These are phyloP conservation scores for Caenorhabditis remanei DNA, from an alignment of 1,140 invertebrate species.

Conservation along the genomic window DNA sequence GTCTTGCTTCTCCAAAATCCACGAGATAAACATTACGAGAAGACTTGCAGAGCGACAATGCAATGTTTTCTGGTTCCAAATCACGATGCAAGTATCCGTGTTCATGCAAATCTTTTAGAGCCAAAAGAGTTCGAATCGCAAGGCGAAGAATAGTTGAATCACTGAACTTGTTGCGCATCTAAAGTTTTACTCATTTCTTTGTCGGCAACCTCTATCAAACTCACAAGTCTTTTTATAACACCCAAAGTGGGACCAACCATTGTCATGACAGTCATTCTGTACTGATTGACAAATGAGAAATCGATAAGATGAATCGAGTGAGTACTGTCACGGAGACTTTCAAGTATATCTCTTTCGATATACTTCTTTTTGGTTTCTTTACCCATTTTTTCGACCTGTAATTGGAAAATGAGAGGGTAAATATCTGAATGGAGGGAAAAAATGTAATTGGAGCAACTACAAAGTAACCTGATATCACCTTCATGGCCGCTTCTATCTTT, in stretches of 20 bases:
- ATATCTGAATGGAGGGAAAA: no score
- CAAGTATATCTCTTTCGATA: constrained; percentile 2
- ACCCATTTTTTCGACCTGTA: neutral
- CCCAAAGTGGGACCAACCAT: neutral
- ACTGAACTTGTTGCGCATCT: constrained; percentile 39
- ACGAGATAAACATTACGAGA: constrained; percentile 2
- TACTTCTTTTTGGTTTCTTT: constrained; percentile 12
- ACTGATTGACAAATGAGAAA: neutral
- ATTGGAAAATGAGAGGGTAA: neutral
- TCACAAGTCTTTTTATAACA: neutral
- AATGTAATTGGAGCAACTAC: neutral
- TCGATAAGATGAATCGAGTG: neutral
- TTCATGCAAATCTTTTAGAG: constrained; percentile 26
- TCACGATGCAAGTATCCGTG: constrained; percentile 7
- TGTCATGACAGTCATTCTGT: neutral
- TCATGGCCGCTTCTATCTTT: neutral
- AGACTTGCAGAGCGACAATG: neutral
- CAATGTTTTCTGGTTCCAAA: constrained; percentile 17
- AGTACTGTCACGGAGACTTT: neutral
- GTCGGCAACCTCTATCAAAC: no score
- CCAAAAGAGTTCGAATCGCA: constrained; percentile 5
- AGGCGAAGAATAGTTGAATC: constrained; percentile 9
- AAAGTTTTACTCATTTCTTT: neutral
- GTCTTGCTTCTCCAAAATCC: constrained; percentile 20
- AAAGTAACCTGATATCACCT: neutral